Evolutionary conservation across 2,888 invertebrate species (phyloP).

Genomic region (Parnassius glacialis): DNA sequence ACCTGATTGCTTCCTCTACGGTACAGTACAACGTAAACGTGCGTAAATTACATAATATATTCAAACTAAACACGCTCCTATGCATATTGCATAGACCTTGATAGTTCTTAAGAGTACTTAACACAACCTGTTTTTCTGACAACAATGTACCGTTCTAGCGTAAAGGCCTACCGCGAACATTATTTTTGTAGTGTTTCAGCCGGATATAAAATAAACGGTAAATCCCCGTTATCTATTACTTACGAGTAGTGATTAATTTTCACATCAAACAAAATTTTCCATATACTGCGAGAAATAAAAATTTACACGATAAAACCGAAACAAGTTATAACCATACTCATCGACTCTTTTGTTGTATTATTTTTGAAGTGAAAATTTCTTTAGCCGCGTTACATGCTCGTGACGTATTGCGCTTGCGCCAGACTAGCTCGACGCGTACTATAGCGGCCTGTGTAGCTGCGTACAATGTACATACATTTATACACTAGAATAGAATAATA

Average conservation of each 20-base stretch:
- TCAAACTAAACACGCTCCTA: conserved; percentile 21
- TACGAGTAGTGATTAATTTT: background rate
- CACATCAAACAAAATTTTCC: conserved; percentile 1
- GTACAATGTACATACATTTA: no score
- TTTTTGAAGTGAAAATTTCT: no score
- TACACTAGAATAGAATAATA: no score
- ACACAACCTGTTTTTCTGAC: conserved; percentile 14
- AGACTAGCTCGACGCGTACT: no score
- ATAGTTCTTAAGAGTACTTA: conserved; percentile 3
- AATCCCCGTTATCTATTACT: conserved; percentile 7
- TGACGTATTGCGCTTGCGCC: no score
- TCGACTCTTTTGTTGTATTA: background rate
- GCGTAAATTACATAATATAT: conserved; percentile 21
- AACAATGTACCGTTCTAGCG: conserved; percentile 12
- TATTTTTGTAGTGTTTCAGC: conserved; percentile 4
- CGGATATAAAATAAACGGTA: conserved; percentile 10
- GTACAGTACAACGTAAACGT: conserved; percentile 8
- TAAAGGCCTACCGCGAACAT: conserved; percentile 18
- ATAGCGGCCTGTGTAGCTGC: no score
- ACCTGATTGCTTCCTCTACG: conserved; percentile 21
- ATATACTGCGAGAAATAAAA: background rate
- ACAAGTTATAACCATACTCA: background rate
- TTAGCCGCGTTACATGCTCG: no score
- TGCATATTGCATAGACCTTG: conserved; percentile 8
- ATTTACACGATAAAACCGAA: no score